Percentiles rank a stretch among this genome's conserved stretches.
These are phyloP conservation scores for Oryzias dopingdopingensis DNA, from an alignment of 2,797 vertebrate species.

Conservation along the genomic window DNA sequence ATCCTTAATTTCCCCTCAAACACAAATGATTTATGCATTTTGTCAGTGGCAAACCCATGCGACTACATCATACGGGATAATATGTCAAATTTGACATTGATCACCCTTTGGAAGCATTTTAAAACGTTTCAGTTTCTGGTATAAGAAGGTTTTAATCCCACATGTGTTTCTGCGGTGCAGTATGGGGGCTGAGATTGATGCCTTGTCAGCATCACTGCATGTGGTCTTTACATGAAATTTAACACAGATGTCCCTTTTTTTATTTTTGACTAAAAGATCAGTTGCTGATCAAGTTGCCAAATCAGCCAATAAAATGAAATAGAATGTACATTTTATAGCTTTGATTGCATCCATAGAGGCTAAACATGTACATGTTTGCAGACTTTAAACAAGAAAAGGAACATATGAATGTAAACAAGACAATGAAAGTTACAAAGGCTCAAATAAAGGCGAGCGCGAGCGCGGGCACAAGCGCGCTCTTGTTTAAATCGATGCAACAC, in stretches of 20 bases:
- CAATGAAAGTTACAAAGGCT: slow-evolving; percentile 15
- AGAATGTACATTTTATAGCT: too few relatives aligned
- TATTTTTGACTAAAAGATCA: too few relatives aligned
- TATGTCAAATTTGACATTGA: slow-evolving; percentile 30
- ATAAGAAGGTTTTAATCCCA: too few relatives aligned
- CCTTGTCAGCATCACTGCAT: too few relatives aligned
- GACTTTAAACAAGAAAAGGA: background rate
- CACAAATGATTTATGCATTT: slow-evolving; percentile 71
- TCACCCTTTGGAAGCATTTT: slow-evolving; percentile 5
- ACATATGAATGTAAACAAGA: slow-evolving; percentile 23
- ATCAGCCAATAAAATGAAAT: too few relatives aligned
- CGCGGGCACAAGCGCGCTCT: slow-evolving; percentile 45
- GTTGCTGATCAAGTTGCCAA: too few relatives aligned
- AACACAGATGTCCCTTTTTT: too few relatives aligned
- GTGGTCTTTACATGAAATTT: too few relatives aligned
- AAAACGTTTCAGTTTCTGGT: too few relatives aligned
- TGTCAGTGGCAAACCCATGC: slow-evolving; percentile 55
- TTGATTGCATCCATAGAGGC: background rate
- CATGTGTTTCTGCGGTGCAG: too few relatives aligned
- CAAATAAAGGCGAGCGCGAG: slow-evolving; percentile 16
- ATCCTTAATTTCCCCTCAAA: slow-evolving; percentile 69
- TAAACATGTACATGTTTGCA: background rate
- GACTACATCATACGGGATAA: slow-evolving; percentile 33
- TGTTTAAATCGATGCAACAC: slow-evolving; percentile 56
- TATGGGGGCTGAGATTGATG: too few relatives aligned